Base-by-base conservation (phyloP, 2,797 vertebrate genomes). In the Phyllotis vaccarum region DNA sequence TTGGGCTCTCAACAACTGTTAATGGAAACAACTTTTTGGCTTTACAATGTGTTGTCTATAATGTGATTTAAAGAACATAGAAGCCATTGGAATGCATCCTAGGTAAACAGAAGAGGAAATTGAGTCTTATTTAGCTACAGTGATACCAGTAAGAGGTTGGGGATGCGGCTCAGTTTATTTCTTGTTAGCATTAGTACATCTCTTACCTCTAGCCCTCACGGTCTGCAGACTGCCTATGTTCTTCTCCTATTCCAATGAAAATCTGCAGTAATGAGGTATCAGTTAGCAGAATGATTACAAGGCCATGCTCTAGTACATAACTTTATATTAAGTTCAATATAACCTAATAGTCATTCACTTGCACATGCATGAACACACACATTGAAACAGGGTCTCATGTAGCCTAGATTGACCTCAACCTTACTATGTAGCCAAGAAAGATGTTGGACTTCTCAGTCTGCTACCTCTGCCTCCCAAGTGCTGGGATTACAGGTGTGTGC, bases 31-130 rank as follows among this genome's bases (percentile, higher is more conserved):
- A 75, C 3, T 58, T 74, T 93, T 96, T 6, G 88, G 64, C 5
- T 40, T 93, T 49, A 81, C 13, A 64, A 52, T 94, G 87, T 19
- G 12, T 78, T 27, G 17, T 76, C 3, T 82, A 86, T 85, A 94
- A 85, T 83, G 40, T 81, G 82, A 89, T 58, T 86, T 86, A 94
- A 94, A 72, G 56, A 92, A 81, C 70, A 86, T 24, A 87, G 54
- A 75, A 83, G 43, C 17, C 52, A 90, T 22, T 86, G 89, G 54
- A 79, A 86, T 91, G 13, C 43, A 96, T 96, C 82, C 31, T 89
- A 82, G 60, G 43, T 60, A 86, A 85, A 68, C 31, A 86, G 37
- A 83, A 29, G 17, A 89, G 11, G 6, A 24, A 27, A 49, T 52
- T 52, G 14, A 43, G 27, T n/a, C 85, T 87, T 17, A 75, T 80